Evolutionary conservation across 2,113 vertebrate species (phyloP).

Genomic region (Nestor notabilis): DNA sequence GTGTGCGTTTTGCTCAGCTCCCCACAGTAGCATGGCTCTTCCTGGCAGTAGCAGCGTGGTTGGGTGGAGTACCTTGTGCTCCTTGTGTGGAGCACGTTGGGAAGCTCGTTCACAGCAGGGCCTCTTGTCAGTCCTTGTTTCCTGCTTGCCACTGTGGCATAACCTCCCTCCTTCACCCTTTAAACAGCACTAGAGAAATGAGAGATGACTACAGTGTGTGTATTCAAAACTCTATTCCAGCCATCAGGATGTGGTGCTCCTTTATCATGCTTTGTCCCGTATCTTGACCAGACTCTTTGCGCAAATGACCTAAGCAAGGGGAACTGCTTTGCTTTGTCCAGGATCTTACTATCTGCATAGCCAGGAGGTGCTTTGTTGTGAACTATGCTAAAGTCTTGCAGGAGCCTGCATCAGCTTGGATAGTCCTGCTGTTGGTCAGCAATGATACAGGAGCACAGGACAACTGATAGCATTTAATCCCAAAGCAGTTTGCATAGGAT

Average conservation of each 20-base stretch:
- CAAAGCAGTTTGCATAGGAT: not conserved
- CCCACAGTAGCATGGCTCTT: accelerated
- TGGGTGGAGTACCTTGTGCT: not conserved
- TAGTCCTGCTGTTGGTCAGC: not conserved
- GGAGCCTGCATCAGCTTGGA: not conserved
- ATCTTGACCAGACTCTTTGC: not conserved
- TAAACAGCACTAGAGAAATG: not conserved
- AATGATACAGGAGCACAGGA: not conserved
- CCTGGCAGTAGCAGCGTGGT: not conserved
- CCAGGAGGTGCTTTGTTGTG: not conserved
- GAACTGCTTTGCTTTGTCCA: not conserved
- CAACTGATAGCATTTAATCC: not conserved
- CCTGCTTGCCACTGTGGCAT: not conserved
- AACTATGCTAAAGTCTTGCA: not conserved
- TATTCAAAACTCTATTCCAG: not conserved
- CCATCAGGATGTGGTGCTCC: not conserved
- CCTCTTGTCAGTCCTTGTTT: not conserved
- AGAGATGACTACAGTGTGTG: not conserved
- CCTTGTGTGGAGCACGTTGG: accelerated
- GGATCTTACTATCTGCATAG: not conserved
- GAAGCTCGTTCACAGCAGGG: not conserved
- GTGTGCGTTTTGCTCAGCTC: not conserved
- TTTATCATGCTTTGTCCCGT: not conserved
- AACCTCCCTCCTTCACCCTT: not conserved
- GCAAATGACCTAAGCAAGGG: not conserved